These are phyloP conservation scores for Panurus biarmicus DNA, from an alignment of 2,113 vertebrate genomes.

Conservation along the genomic window DNA sequence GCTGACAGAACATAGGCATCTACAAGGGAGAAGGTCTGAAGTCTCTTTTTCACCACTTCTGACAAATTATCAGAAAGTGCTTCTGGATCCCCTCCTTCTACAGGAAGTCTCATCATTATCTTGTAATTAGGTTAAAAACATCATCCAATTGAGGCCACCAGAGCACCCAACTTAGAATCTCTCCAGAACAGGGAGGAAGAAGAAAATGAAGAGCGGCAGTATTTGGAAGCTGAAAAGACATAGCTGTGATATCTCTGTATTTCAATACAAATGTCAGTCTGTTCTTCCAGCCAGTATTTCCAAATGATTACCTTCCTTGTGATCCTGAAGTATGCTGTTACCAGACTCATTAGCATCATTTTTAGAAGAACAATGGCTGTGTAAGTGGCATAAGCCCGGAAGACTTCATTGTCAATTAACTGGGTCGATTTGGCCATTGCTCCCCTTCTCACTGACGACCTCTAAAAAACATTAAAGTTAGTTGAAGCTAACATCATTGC, in stretches of 20 bases:
- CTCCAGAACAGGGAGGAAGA: background rate
- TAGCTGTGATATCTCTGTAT: background rate
- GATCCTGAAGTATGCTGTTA: conserved; percentile 69
- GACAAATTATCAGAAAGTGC: background rate
- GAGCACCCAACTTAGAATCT: background rate
- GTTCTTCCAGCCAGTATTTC: background rate
- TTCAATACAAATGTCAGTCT: background rate
- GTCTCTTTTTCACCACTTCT: background rate
- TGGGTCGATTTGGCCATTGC: conserved; percentile 62
- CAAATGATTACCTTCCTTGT: conserved; percentile 72
- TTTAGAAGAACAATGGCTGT: conserved; percentile 72
- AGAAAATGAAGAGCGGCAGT: background rate
- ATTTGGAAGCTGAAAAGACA: background rate
- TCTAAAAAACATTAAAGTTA: background rate
- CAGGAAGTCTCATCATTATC: background rate
- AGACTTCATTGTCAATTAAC: conserved; percentile 66
- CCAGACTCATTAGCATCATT: conserved; percentile 80
- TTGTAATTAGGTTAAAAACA: background rate
- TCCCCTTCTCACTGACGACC: background rate
- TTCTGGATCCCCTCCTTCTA: background rate
- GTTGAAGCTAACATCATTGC: background rate
- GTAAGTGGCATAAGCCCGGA: conserved; percentile 73
- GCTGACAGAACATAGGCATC: background rate
- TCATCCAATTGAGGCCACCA: background rate
- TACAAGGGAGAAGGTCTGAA: background rate